Conservation (phyloP, 2,888 invertebrate genomes). For the Holacanthella duospinosa region DNA sequence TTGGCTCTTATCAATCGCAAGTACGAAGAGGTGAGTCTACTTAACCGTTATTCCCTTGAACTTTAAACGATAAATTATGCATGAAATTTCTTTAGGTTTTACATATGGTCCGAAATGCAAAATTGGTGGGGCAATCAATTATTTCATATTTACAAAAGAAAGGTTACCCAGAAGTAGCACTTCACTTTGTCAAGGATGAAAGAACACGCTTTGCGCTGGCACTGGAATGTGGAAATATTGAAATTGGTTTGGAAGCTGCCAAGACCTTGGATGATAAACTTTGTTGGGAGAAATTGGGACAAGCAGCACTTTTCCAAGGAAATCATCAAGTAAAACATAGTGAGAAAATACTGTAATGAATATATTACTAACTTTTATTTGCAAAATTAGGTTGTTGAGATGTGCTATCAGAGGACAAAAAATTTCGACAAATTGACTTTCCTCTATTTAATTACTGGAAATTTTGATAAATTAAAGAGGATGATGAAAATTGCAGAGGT, state of each 20-base stretch:
- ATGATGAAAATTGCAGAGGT: slow-evolving; percentile 99
- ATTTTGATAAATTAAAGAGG: slow-evolving; percentile 89
- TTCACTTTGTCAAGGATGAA: slow-evolving; percentile 98
- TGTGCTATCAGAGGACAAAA: slow-evolving; percentile 99
- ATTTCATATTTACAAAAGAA: slow-evolving; percentile 98
- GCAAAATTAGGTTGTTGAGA: slow-evolving; percentile 66
- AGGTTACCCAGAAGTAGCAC: slow-evolving; percentile 96
- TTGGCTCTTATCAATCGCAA: slow-evolving; percentile 89
- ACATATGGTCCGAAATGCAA: slow-evolving; percentile 88
- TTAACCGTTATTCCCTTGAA: too few relatives aligned
- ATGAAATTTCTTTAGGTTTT: slow-evolving; percentile 45
- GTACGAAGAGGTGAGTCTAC: slow-evolving; percentile 83
- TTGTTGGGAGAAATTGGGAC: slow-evolving; percentile 92
- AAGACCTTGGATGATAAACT: slow-evolving; percentile 83
- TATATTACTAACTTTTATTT: too few relatives aligned
- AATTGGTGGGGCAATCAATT: slow-evolving; percentile 95
- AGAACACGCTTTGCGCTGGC: slow-evolving; percentile 92
- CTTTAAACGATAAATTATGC: background rate
- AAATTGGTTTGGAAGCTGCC: slow-evolving; percentile 93
- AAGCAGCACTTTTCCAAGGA: slow-evolving; percentile 87
- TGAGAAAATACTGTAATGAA: background rate
- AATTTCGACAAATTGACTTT: slow-evolving; percentile 98
- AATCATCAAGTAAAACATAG: slow-evolving; percentile 74
- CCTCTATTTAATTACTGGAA: slow-evolving; percentile 94
- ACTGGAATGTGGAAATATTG: slow-evolving; percentile 95